phyloP scores from a whole-genome alignment of 2,113 vertebrate species.

The Aepyceros melampus region DNA sequence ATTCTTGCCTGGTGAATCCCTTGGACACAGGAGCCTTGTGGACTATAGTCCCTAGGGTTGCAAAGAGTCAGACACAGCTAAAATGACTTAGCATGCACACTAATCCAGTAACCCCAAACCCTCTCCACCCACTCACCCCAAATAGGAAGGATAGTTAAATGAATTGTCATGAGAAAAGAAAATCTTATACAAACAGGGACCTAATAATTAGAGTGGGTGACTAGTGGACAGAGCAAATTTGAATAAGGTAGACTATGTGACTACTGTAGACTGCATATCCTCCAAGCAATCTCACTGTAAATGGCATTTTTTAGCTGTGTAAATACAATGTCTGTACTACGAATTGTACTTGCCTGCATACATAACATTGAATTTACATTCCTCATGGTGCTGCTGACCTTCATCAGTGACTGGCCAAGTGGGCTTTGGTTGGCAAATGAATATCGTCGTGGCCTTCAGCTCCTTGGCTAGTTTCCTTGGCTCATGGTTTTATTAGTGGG shows the following conservation, averaged over 20 bases:
- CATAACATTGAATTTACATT: neutral
- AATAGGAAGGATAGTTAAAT: neutral
- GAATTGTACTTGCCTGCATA: neutral
- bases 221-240: neutral
- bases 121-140: fast-evolving
- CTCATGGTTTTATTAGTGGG: neutral
- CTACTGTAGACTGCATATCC: neutral
- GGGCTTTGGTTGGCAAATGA: neutral
- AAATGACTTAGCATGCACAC: neutral
- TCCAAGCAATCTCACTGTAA: neutral
- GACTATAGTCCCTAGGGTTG: neutral
- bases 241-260: neutral
- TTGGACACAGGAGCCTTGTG: neutral
- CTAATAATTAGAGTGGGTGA: neutral
- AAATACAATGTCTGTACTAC: neutral
- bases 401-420: neutral
- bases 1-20: neutral
- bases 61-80: fast-evolving
- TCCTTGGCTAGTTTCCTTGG: neutral
- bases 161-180: neutral
- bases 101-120: neutral
- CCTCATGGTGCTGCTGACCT: neutral
- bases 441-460: neutral
- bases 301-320: neutral
- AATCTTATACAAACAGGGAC: neutral